Evolutionary conservation across 1,140 invertebrate genomes (phyloP).

Genomic region (Oncopodura yosiiana): DNA sequence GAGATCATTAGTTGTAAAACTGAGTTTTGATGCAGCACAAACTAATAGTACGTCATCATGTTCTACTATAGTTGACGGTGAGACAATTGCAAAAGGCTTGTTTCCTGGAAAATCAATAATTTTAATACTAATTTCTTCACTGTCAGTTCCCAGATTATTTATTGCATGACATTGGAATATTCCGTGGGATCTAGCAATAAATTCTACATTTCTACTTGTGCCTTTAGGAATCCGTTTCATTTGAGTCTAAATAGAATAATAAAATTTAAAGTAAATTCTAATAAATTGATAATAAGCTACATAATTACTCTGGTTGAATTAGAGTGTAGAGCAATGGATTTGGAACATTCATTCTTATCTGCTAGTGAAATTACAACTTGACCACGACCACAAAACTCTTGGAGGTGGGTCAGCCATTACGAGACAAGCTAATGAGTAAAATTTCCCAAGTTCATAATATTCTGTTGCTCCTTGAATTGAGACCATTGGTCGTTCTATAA

Average conservation of each 20-base stretch:
- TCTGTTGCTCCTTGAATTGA: no score
- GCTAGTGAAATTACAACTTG: background rate
- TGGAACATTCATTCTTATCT: no score
- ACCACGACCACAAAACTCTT: no score
- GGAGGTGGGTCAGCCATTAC: no score
- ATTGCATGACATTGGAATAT: conserved; percentile 1
- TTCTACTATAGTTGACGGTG: conserved; percentile 5
- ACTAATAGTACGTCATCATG: conserved; percentile 12
- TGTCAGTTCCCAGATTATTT: background rate
- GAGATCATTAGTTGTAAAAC: background rate
- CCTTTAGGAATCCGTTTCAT: background rate
- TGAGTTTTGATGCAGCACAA: conserved; percentile 15
- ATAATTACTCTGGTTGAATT: background rate
- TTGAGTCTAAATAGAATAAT: background rate
- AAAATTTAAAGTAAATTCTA: no score
- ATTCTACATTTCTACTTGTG: background rate
- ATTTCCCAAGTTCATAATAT: no score
- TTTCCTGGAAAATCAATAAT: conserved; percentile 17
- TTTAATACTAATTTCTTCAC: background rate
- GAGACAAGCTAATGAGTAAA: no score
- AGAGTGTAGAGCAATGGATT: background rate
- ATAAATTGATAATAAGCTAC: background rate
- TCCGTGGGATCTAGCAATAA: background rate
- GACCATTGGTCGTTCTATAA: no score
- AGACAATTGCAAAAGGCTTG: conserved; percentile 1